These are phyloP conservation scores for Dynastes maya DNA, from an alignment of 2,888 invertebrate genomes.

Conservation along the genomic window DNA sequence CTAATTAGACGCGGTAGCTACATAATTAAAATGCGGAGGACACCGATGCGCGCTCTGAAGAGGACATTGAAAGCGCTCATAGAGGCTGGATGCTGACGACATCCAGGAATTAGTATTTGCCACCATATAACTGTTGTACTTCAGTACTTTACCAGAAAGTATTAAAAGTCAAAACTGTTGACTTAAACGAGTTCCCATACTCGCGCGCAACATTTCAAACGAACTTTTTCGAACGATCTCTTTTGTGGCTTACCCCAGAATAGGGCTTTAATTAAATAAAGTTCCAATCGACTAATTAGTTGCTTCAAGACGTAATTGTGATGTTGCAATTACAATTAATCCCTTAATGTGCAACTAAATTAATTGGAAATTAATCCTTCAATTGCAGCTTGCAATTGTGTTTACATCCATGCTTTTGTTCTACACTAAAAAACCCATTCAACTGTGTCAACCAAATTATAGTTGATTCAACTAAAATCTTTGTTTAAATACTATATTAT, in stretches of 20 bases:
- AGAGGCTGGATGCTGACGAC: background rate
- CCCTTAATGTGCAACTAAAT: background rate
- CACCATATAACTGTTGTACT: background rate
- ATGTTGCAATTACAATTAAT: background rate
- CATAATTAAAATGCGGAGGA: conserved; percentile 19
- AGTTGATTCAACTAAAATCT: background rate
- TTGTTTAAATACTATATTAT: background rate
- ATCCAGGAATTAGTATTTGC: conserved; percentile 27
- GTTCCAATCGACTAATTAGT: background rate
- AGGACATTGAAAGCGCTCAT: conserved; percentile 10
- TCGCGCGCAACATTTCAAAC: background rate
- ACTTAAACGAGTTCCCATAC: background rate
- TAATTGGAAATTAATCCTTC: background rate
- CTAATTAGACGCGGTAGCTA: conserved; percentile 31
- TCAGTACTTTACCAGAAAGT: background rate
- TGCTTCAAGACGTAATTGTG: background rate
- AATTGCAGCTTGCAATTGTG: background rate
- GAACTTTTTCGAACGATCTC: background rate
- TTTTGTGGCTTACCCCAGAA: background rate
- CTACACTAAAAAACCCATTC: background rate
- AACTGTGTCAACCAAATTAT: background rate
- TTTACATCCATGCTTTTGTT: too few species aligned
- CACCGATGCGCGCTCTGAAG: background rate
- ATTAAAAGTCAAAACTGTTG: background rate
- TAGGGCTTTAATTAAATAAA: background rate